Evolutionary conservation across 2,797 vertebrate species (phyloP).

Genomic region (Myotis myotis): DNA sequence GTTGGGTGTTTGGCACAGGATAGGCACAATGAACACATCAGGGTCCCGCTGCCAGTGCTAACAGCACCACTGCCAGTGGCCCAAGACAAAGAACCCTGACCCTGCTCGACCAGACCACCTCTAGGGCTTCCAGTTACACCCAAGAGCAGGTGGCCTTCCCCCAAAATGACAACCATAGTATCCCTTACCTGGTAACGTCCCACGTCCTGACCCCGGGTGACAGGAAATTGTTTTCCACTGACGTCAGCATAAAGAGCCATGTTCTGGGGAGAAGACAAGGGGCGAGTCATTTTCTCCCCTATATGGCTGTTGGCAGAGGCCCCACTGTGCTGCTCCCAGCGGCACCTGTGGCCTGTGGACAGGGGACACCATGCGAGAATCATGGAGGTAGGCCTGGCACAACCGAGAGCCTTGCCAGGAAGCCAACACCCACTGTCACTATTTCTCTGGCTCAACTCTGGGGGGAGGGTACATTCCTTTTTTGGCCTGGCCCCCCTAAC

Average conservation of each 20-base stretch:
- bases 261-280: constrained; percentile 83
- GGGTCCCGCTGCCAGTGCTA: neutral
- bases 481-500: neutral
- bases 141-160: neutral
- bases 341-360: constrained; percentile 27
- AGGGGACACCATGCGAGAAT: constrained; percentile 42
- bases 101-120: neutral
- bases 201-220: constrained; percentile 94
- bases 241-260: constrained; percentile 94
- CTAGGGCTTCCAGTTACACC: neutral
- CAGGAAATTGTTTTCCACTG: constrained; percentile 94
- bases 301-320: neutral
- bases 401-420: constrained; percentile 43
- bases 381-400: constrained; percentile 7
- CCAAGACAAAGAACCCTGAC: neutral
- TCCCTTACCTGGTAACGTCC: constrained; percentile 92
- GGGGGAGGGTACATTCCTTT: neutral
- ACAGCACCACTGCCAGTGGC: neutral
- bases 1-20: neutral
- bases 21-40: neutral
- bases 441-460: neutral
- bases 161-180: neutral
- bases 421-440: neutral
- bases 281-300: neutral
- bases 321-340: constrained; percentile 26